Base-by-base conservation (phyloP, 2,797 vertebrate species). In the Peromyscus aztecus region DNA sequence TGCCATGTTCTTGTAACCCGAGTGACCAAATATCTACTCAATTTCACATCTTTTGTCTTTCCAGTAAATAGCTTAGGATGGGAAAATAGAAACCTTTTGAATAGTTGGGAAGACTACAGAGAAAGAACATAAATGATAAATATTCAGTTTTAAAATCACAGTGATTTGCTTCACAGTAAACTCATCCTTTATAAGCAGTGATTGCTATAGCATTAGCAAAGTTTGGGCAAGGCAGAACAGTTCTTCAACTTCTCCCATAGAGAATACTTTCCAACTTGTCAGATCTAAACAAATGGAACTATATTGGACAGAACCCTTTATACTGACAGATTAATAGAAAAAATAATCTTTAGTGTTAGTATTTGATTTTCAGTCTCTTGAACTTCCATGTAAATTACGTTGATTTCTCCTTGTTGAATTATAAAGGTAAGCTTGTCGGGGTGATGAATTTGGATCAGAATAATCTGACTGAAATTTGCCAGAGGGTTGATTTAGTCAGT, bases 361-460 rank as follows among this genome's bases (percentile, higher is more conserved):
- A 71, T 93, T 97, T 96, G 94, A 95, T 96, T 96, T 96, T 94
- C 84, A 96, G 46, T 95, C 24, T 95, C 85, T 89, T 94, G 43
- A 93, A 96, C 19, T 88, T 95, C 55, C 43, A 61, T 90, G 55
- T 96, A 69, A 57, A 78, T 96, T 97, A 91, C 95, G 52, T n/a
- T 24, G 43, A 61, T 97, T 97, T 94, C 61, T 97, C 37, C 55
- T 81, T 29, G 6, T 81, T 89, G 49, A 97, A 57, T 96, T 92
- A 95, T 78, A 93, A 94, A 96, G 80, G 49, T 94, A 57, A 94
- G 16, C 2, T 6, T 59, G 16, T 91, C 94, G 80, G 4, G 75
- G 34, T 96, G 82, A 96, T 80, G 55, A 94, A 89, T 97, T 94
- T 96, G n/a, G 89, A 90, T 93, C 65, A 88, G n/a, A 88, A 91